Conservation (phyloP, 2,797 vertebrate genomes). For the Tragelaphus oryx region DNA sequence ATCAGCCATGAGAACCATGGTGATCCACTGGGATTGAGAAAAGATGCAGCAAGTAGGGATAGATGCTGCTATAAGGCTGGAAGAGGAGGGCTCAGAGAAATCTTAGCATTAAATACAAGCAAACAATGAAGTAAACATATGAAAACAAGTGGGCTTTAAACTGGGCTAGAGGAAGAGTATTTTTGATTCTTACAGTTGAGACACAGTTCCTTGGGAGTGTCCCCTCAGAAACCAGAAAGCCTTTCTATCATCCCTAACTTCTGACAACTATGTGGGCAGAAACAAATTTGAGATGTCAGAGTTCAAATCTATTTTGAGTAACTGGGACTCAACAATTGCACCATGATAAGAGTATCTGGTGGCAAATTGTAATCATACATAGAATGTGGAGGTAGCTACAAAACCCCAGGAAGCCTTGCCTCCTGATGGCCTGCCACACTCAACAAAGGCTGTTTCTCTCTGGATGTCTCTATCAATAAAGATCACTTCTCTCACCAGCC, state of each 20-base stretch:
- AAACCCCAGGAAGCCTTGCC: background rate
- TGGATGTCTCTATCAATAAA: background rate
- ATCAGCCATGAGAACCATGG: background rate
- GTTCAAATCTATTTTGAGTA: background rate
- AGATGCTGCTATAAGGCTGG: background rate
- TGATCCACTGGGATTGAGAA: background rate
- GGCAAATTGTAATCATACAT: background rate
- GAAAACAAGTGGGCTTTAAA: background rate
- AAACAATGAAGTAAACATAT: background rate
- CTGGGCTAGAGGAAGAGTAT: background rate
- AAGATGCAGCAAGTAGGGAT: background rate
- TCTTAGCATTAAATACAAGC: background rate
- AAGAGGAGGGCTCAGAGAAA: background rate
- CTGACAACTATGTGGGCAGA: background rate
- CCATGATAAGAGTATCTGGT: too few species aligned
- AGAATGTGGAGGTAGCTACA: background rate
- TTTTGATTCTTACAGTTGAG: background rate
- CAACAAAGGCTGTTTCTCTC: background rate
- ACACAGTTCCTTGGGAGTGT: background rate
- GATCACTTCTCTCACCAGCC: background rate
- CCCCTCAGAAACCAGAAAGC: background rate
- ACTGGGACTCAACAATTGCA: background rate
- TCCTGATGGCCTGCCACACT: background rate
- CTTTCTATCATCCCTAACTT: background rate
- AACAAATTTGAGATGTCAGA: background rate